These are phyloP conservation scores for Sinonovacula constricta DNA, from an alignment of 1,140 invertebrate species.

Conservation along the genomic window DNA sequence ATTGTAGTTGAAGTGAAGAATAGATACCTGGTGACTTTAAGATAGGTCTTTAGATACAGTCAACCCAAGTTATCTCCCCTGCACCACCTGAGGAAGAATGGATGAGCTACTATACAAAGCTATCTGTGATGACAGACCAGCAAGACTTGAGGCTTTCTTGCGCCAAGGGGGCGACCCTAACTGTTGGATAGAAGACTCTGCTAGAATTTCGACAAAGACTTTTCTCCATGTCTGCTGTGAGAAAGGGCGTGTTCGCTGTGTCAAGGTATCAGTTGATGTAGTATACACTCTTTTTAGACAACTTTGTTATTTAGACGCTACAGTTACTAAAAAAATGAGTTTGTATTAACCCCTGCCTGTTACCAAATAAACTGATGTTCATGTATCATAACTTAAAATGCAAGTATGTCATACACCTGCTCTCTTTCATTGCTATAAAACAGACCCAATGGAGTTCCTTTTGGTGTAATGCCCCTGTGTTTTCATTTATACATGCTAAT, in stretches of 20 bases:
- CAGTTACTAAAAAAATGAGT: no score
- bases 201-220: slow-evolving; percentile 40
- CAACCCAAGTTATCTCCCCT: no score
- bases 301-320: no score
- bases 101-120: slow-evolving; percentile 43
- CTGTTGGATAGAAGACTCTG: slow-evolving; percentile 31
- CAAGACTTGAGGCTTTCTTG: slow-evolving; percentile 25
- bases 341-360: no score
- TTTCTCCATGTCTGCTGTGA: slow-evolving; percentile 50
- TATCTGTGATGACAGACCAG: slow-evolving; percentile 25
- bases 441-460: no score
- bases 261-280: slow-evolving; percentile 18
- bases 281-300: no score
- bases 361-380: background rate
- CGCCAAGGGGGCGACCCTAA: slow-evolving; percentile 32
- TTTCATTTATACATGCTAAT: no score
- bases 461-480: no score
- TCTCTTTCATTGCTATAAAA: background rate
- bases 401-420: background rate
- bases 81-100: no score
- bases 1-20: no score
- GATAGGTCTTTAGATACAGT: no score
- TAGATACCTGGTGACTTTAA: no score
- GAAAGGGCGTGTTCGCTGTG: slow-evolving; percentile 44
- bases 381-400: background rate